A percentile compares a stretch with the other conserved stretches of the same genome.
Conservation (phyloP, 2,888 invertebrate genomes). For the Hypercompe scribonia region DNA sequence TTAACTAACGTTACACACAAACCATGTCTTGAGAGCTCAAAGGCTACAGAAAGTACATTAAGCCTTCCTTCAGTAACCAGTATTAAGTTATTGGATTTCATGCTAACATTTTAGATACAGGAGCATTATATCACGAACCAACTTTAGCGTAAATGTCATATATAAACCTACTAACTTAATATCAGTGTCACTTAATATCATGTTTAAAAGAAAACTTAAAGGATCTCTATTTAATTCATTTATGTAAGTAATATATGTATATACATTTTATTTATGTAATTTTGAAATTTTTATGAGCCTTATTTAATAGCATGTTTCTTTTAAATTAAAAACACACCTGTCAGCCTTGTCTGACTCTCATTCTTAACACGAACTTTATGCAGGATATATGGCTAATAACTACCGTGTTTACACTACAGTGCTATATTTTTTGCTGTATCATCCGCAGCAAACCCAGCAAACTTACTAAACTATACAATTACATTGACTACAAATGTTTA, state of each 20-base stretch:
- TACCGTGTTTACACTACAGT: background rate
- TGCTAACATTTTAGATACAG: background rate
- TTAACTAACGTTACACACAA: background rate
- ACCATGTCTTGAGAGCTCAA: background rate
- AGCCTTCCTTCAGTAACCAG: background rate
- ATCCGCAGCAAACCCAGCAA: background rate
- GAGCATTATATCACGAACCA: background rate
- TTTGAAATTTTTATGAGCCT: too few species aligned
- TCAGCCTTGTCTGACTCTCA: too few species aligned
- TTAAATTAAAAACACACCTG: too few species aligned
- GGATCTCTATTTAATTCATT: too few species aligned
- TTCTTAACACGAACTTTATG: too few species aligned
- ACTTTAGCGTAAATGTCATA: background rate
- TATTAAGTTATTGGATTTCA: conserved; percentile 1
- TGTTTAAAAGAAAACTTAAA: too few species aligned
- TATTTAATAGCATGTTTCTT: too few species aligned
- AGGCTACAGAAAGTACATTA: background rate
- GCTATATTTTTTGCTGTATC: background rate
- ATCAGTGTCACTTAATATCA: too few species aligned
- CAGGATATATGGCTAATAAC: too few species aligned
- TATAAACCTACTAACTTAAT: background rate
- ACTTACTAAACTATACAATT: background rate
- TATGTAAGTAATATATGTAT: too few species aligned
- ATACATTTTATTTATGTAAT: too few species aligned
- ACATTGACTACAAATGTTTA: conserved; percentile 10